phyloP scores from a whole-genome alignment of 1,140 invertebrate genomes.

The Thalassaphorura encarpata region DNA sequence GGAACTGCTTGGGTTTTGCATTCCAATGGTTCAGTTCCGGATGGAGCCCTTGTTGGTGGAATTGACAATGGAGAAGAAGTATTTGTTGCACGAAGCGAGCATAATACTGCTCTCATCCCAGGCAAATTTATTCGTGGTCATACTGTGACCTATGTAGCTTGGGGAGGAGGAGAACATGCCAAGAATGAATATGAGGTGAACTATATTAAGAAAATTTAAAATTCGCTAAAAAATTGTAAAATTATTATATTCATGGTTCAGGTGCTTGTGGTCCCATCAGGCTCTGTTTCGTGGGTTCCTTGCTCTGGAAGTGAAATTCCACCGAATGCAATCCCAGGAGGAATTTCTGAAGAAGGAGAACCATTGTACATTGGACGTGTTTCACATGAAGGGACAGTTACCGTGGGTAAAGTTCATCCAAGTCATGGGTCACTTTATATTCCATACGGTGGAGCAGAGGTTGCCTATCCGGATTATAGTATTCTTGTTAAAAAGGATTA shows the following conservation, averaged over 20 bases:
- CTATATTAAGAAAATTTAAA: no score
- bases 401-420: conserved; percentile 53
- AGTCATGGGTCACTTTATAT: conserved; percentile 61
- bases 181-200: conserved; percentile 68
- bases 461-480: conserved; percentile 64
- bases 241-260: no score
- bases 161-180: conserved; percentile 56
- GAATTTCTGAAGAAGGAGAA: conserved; percentile 62
- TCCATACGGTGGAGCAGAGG: conserved; percentile 55
- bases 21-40: conserved; percentile 54
- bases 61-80: conserved; percentile 63
- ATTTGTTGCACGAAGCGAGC: conserved; percentile 58
- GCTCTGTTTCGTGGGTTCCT: conserved; percentile 17
- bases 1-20: conserved; percentile 57
- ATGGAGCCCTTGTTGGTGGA: conserved; percentile 60
- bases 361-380: conserved; percentile 52
- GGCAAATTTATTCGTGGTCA: conserved; percentile 51
- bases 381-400: conserved; percentile 46
- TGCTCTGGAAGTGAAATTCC: conserved; percentile 30
- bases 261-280: conserved; percentile 38
- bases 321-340: conserved; percentile 55
- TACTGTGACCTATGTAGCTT: conserved; percentile 46
- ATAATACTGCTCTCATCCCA: conserved; percentile 63
- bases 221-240: no score
- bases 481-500: conserved; percentile 37